Percentiles rank a stretch among this genome's conserved stretches.
phyloP scores from a whole-genome alignment of 2,888 invertebrate genomes.

The Endomychus coccineus region DNA sequence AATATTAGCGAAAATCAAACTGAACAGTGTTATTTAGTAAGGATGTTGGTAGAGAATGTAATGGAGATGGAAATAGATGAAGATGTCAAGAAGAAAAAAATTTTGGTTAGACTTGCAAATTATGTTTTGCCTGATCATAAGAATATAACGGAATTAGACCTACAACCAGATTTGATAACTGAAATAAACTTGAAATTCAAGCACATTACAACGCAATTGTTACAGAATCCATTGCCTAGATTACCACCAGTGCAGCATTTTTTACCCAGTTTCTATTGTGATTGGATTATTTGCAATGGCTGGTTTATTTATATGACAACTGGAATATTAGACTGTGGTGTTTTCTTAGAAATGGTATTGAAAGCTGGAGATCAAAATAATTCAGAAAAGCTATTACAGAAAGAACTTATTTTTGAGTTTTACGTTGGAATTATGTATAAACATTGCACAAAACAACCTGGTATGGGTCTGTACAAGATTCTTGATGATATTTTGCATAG shows the following conservation, averaged over 20 bases:
- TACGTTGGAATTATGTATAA: conserved; percentile 40
- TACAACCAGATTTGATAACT: conserved; percentile 29
- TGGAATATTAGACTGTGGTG: conserved; percentile 36
- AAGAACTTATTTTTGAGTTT: conserved; percentile 44
- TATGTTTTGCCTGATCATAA: conserved; percentile 28
- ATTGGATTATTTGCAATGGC: conserved; percentile 48
- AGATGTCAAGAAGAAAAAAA: conserved; percentile 23
- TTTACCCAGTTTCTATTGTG: conserved; percentile 46
- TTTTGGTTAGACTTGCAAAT: conserved; percentile 30
- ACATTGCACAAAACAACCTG: conserved; percentile 33
- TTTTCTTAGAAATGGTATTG: conserved; percentile 36
- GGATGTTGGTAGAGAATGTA: conserved; percentile 37
- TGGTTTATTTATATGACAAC: conserved; percentile 47
- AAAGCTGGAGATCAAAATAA: conserved; percentile 27
- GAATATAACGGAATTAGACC: neutral
- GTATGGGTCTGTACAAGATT: conserved; percentile 39
- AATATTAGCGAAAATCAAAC: conserved; percentile 33
- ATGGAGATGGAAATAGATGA: conserved; percentile 17
- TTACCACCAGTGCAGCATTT: conserved; percentile 40
- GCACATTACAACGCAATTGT: conserved; percentile 31
- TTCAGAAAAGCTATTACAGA: conserved; percentile 29
- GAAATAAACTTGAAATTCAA: conserved; percentile 36
- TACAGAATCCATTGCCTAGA: conserved; percentile 25
- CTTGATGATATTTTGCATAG: conserved; percentile 40
- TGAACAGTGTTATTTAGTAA: conserved; percentile 41